Evolutionary conservation across 30 jellyfish, hydroid and myxozoan species (phyloP).

Genomic region (Catostylus mosaicus): DNA sequence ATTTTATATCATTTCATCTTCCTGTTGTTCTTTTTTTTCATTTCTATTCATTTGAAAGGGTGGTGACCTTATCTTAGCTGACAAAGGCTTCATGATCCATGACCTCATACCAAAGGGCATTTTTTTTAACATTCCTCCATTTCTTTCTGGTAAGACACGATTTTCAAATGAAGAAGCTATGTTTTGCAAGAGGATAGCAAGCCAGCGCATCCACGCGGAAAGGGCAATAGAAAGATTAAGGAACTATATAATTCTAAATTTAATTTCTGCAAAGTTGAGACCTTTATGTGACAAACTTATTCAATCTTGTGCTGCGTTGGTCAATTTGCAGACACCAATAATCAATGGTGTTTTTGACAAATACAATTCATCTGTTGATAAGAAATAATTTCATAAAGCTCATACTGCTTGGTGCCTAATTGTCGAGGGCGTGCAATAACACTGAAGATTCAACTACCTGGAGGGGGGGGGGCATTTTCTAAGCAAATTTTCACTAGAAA

Average conservation of each 20-base stretch:
- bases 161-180: slow-evolving; percentile 40
- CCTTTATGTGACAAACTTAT: slow-evolving; percentile 13
- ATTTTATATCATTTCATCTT: too few relatives aligned
- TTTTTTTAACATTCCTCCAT: slow-evolving; percentile 44
- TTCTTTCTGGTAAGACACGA: slow-evolving; percentile 31
- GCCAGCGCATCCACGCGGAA: slow-evolving; percentile 57
- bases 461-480: too few relatives aligned
- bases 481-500: background rate
- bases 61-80: slow-evolving; percentile 35
- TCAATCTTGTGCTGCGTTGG: slow-evolving; percentile 50
- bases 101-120: slow-evolving; percentile 36
- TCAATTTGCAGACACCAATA: slow-evolving; percentile 35
- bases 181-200: slow-evolving; percentile 20
- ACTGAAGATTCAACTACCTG: too few relatives aligned
- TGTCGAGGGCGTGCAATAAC: background rate
- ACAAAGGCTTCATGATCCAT: slow-evolving; percentile 48
- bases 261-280: slow-evolving; percentile 7
- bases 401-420: background rate
- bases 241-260: slow-evolving; percentile 22
- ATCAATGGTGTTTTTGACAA: slow-evolving; percentile 6
- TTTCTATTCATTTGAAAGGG: slow-evolving; percentile 9
- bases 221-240: slow-evolving; percentile 38
- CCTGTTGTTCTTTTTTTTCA: background rate
- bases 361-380: too few relatives aligned
- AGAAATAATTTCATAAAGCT: background rate